Conservation (phyloP, 2,113 vertebrate genomes). For the Sinocyclocheilus rhinocerous region DNA sequence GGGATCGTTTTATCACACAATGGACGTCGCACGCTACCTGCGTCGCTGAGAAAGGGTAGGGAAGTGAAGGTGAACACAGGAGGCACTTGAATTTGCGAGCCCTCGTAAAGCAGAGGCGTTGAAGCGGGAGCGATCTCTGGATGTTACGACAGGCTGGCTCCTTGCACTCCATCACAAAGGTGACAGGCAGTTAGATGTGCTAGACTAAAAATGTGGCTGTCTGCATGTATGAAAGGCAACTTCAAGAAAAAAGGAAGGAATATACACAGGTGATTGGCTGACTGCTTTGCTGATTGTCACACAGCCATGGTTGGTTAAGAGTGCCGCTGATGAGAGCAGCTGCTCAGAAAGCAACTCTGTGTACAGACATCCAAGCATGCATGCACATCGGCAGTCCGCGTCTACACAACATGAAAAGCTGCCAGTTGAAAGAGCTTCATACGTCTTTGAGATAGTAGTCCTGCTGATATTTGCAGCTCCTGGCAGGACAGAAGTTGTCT, state of each 20-base stretch:
- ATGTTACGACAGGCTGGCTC: slow-evolving; percentile 46
- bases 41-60: background rate
- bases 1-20: slow-evolving; percentile 59
- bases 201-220: slow-evolving; percentile 14
- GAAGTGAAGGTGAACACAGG: slow-evolving; percentile 2
- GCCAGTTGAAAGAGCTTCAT: background rate
- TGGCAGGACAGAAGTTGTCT: background rate
- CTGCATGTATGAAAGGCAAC: slow-evolving; percentile 61
- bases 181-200: slow-evolving; percentile 63
- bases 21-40: slow-evolving; percentile 1
- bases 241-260: slow-evolving; percentile 50
- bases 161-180: slow-evolving; percentile 66
- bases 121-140: slow-evolving; percentile 30
- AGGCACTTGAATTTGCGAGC: slow-evolving; percentile 41
- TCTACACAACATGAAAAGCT: slow-evolving; percentile 17
- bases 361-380: slow-evolving; percentile 11
- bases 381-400: background rate
- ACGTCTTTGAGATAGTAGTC: background rate
- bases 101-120: slow-evolving; percentile 17
- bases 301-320: slow-evolving; percentile 36
- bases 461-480: slow-evolving; percentile 27
- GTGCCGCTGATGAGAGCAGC: slow-evolving; percentile 9
- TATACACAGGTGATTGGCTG: slow-evolving; percentile 52
- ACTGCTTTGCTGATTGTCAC: slow-evolving; percentile 37
- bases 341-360: slow-evolving; percentile 21